Evolutionary conservation across 1,140 invertebrate genomes (phyloP), one percentile per base, ranked within the genome.

Genomic region (Agraylea sexmaculata): DNA sequence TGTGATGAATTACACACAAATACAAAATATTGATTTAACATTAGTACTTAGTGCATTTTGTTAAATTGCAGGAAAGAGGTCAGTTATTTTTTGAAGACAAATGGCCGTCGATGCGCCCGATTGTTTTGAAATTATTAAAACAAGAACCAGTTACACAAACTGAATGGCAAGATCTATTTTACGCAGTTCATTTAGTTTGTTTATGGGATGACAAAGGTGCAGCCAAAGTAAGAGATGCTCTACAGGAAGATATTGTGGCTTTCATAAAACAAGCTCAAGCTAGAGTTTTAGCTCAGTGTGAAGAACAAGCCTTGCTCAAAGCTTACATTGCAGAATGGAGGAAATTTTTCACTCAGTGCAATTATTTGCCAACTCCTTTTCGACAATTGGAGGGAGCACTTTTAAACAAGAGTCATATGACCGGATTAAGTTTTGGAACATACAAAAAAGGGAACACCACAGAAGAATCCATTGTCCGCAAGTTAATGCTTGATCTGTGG

Each of bases 111-210:
- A 96, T 97, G 82, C 74, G 87, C 47, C 88, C 87, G 7, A 89
- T 88, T 49, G 89, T 97, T 28, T 63, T 94, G 32, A 94, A 95
- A 64, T 62, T 95, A 21, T 65, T 97, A 23, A 80, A 89, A 51
- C 92, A 96, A 64, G 89, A 96, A 57, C 71, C 84, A 18, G 90
- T 97, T 0, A 85, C 84, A n/a, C 80, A 88, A 56, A 73, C 69
- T 49, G 92, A 98, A 74, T 98, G 93, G 93, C 92, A 97, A 61
- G 90, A 94, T 60, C 67, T 97, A 44, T 98, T 98, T 66, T 94
- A 87, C 66, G 83, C 85, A 32, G 88, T 96, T 6, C 90, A 97
- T 68, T 74, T 83, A 33, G 89, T 95, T 6, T 96, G 91, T 59
- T 58, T 95, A 12, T 96, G 91, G 90, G 91, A 96, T 67, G 91